These are phyloP conservation scores for Paramormyrops kingsleyae DNA, from an alignment of 2,113 vertebrate species.

Conservation along the genomic window DNA sequence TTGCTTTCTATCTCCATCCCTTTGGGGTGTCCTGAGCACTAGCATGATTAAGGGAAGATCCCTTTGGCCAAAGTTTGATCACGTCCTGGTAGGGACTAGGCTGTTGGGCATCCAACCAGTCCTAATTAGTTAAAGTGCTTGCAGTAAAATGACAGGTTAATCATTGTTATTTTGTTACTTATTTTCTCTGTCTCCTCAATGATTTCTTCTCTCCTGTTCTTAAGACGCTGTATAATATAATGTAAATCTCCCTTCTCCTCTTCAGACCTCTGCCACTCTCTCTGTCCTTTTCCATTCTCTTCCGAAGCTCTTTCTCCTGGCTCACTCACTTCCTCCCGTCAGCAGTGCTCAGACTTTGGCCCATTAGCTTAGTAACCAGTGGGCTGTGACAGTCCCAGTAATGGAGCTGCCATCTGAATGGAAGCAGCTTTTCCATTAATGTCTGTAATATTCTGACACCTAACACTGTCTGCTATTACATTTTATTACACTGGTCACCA, in stretches of 20 bases:
- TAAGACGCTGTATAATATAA: not conserved
- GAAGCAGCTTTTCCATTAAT: slow-evolving; percentile 8
- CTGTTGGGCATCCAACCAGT: not conserved
- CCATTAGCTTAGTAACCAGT: slow-evolving; percentile 3
- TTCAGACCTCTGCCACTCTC: not conserved
- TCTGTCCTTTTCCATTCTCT: not conserved
- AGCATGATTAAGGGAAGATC: not conserved
- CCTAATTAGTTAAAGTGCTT: not conserved
- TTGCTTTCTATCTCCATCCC: not conserved
- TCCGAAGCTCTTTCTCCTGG: not conserved
- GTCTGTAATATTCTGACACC: slow-evolving; percentile 4
- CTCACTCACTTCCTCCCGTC: not conserved
- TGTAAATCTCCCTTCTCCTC: not conserved
- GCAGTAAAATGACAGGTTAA: not conserved
- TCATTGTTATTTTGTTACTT: not conserved
- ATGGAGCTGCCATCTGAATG: slow-evolving; percentile 7
- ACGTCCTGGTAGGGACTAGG: not conserved
- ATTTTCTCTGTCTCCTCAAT: not conserved
- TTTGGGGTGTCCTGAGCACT: not conserved
- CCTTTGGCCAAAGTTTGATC: not conserved
- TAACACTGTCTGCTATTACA: slow-evolving; percentile 3
- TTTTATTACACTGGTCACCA: slow-evolving; percentile 8
- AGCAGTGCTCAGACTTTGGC: not conserved
- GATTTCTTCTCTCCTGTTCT: not conserved
- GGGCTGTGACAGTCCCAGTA: slow-evolving; percentile 4